Base-by-base conservation (phyloP, 1,140 invertebrate species). In the Sminthurinus signatus region DNA sequence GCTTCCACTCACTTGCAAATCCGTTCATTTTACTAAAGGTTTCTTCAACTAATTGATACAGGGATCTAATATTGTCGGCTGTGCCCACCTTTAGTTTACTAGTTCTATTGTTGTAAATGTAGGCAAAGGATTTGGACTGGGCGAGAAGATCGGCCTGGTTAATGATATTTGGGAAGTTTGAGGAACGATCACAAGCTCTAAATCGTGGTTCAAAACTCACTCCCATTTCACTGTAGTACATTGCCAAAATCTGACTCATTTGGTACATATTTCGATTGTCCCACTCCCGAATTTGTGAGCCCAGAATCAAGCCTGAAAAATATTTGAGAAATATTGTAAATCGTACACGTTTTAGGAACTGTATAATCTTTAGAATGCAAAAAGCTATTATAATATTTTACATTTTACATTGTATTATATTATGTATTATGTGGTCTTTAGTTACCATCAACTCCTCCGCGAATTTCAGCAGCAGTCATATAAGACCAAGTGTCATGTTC, bases 191-290 rank as follows among this genome's bases (percentile, higher is more conserved):
- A 39, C 70, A 71, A 28, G 66, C 36, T 36, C 70, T 64, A 27
- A 44, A 68, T 1, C 27, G 21, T 31, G 60, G 44, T 27, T 71
- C 70, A 8, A 55, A 57, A 36, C 28, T 21, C 19, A 71, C 32
- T 21, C 62, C 70, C 23, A 58, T 25, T 48, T 71, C 66, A 44
- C 70, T 71, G 62, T 71, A 71, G 28, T 71, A 71, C 58, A 64
- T 60, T 21, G 48, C 42, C n/a, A 71, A 31, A 29, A 68, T 17
- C 2, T 71, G 60, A 64, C 70, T 71, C 19, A 71, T 48, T 15
- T 23, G 27, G 14, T 66, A 8, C 2, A 42, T 28, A 21, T 19
- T 42, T 0, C 32, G 27, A 0, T 15, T 25, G 39, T 62, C 50
- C 64, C 64, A 67, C 17, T 65, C 54, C 25, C 36, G 61, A 19